phyloP scores from a whole-genome alignment of 23 tunicate species.

The Botrylloides violaceus region DNA sequence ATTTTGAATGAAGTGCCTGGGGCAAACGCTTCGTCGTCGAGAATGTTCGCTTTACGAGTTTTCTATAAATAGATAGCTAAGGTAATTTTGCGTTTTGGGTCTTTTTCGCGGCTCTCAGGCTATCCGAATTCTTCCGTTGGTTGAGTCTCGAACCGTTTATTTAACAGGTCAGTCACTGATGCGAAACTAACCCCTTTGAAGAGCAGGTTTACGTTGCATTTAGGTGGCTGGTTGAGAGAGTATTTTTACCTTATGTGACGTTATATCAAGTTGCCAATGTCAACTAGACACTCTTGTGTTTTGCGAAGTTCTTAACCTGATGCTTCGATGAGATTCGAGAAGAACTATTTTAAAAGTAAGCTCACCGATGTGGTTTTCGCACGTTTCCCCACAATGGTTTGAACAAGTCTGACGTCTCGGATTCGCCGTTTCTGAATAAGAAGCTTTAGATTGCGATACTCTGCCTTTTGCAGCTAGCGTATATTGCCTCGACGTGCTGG shows the following conservation, averaged over 20 bases:
- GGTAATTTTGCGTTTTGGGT: constrained; percentile 18
- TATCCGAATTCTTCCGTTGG: background rate
- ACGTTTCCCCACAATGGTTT: too few relatives aligned
- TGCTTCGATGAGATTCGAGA: too few relatives aligned
- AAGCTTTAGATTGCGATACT: too few relatives aligned
- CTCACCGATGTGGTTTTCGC: too few relatives aligned
- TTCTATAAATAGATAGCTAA: constrained; percentile 18
- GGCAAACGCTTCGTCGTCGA: background rate
- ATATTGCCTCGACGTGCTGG: too few relatives aligned
- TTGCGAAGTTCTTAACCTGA: too few relatives aligned
- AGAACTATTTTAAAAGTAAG: too few relatives aligned
- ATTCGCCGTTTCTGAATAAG: too few relatives aligned
- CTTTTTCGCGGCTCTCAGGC: constrained; percentile 3
- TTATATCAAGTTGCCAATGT: background rate
- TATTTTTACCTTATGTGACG: background rate
- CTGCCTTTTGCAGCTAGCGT: too few relatives aligned
- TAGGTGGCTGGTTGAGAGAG: constrained; percentile 1
- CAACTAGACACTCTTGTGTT: background rate
- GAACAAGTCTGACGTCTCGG: too few relatives aligned
- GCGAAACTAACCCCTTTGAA: background rate
- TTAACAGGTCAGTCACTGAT: background rate
- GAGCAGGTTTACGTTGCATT: background rate
- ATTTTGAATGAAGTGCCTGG: background rate
- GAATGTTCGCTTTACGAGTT: background rate
- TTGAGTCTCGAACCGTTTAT: background rate